A percentile compares a stretch with the other conserved stretches of the same genome.
phyloP scores from a whole-genome alignment of 2,888 invertebrate species.

The Drosophila anomalata region DNA sequence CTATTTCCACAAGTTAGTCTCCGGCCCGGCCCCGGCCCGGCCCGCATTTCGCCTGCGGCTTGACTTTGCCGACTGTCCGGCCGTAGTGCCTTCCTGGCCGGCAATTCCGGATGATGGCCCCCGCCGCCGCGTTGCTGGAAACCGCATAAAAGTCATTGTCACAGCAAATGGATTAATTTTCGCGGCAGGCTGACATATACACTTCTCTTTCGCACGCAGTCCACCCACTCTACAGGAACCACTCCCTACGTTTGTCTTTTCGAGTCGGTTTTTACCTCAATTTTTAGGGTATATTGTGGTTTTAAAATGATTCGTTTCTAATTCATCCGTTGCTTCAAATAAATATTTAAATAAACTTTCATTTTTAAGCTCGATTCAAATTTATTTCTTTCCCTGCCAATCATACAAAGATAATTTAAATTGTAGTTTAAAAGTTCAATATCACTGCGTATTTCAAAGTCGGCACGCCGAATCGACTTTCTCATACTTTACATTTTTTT shows the following conservation, averaged over 20 bases:
- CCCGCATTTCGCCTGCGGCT: conserved; percentile 72
- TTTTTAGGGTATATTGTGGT: conserved; percentile 11
- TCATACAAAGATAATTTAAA: too few species aligned
- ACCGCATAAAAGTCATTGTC: conserved; percentile 80
- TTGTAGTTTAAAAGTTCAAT: background rate
- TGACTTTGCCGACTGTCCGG: conserved; percentile 70
- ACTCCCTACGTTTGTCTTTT: conserved; percentile 26
- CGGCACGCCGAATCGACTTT: background rate
- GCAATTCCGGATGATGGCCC: conserved; percentile 56
- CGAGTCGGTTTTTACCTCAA: background rate
- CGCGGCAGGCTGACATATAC: conserved; percentile 73
- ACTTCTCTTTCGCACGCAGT: conserved; percentile 32
- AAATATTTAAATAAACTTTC: background rate
- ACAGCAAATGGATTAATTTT: conserved; percentile 80
- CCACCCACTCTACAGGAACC: conserved; percentile 5
- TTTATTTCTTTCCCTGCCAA: background rate
- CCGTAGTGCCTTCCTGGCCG: conserved; percentile 49
- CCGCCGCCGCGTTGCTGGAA: conserved; percentile 62
- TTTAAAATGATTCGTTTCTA: background rate
- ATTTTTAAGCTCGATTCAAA: background rate
- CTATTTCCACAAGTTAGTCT: conserved; percentile 6
- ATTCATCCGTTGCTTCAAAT: background rate
- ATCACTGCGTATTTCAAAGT: background rate
- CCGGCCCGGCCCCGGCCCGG: conserved; percentile 1
- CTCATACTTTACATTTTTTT: background rate